A percentile compares a stretch with the other conserved stretches of the same genome.
Conservation (phyloP, 2,888 invertebrate species). For the Caenorhabditis sp. region DNA sequence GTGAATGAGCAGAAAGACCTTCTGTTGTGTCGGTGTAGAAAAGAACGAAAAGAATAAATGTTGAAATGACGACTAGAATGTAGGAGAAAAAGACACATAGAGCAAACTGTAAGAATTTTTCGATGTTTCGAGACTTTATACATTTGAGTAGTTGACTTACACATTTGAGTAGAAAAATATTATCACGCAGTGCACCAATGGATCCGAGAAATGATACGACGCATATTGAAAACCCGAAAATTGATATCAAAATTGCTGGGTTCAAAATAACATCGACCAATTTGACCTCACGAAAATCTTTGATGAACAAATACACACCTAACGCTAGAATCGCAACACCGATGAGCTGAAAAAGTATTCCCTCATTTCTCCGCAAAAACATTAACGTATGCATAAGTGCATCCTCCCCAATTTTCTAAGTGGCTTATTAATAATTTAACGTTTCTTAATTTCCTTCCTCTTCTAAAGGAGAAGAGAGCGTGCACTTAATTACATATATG, state of each 20-base stretch:
- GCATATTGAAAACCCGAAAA: conserved; percentile 55
- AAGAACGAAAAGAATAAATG: conserved; percentile 67
- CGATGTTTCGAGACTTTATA: neutral
- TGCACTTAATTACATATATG: neutral
- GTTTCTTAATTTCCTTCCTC: neutral
- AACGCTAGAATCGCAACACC: conserved; percentile 64
- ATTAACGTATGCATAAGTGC: neutral
- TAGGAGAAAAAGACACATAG: conserved; percentile 67
- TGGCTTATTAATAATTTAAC: neutral
- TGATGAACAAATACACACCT: conserved; percentile 68
- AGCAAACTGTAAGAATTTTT: conserved; percentile 61
- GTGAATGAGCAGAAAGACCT: conserved; percentile 64
- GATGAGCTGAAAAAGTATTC: conserved; percentile 57
- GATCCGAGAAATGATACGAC: conserved; percentile 64
- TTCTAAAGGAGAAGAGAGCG: neutral
- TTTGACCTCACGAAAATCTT: conserved; percentile 66
- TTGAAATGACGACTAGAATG: conserved; percentile 63
- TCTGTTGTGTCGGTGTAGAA: conserved; percentile 68
- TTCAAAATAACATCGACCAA: conserved; percentile 65
- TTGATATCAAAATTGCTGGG: conserved; percentile 59
- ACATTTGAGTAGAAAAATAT: conserved; percentile 66
- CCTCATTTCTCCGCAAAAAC: neutral
- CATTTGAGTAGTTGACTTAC: conserved; percentile 42
- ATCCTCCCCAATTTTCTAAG: neutral
- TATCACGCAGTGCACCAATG: conserved; percentile 69